A percentile compares a stretch with the other conserved stretches of the same genome.
Conservation (phyloP, 2,888 invertebrate genomes). For the Parnassius orleans region DNA sequence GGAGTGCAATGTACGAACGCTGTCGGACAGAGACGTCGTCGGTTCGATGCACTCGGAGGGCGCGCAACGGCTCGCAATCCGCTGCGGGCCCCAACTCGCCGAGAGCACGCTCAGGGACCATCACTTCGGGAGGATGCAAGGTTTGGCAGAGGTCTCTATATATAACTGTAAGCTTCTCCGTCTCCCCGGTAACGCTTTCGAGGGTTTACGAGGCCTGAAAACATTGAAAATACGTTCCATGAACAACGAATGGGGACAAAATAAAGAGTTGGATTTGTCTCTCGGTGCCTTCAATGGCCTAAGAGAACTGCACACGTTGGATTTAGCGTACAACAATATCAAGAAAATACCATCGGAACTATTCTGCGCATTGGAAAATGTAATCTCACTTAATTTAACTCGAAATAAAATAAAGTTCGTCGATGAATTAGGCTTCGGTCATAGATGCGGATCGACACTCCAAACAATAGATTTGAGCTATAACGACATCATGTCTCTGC, state of each 20-base stretch:
- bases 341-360: conserved; percentile 88
- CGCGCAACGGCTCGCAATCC: conserved; percentile 86
- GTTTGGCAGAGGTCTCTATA: conserved; percentile 88
- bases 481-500: conserved; percentile 88
- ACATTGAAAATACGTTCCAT: conserved; percentile 88
- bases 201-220: conserved; percentile 89
- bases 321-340: conserved; percentile 90
- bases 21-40: conserved; percentile 84
- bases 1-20: conserved; percentile 85
- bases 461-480: conserved; percentile 90
- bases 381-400: conserved; percentile 91
- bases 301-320: conserved; percentile 88
- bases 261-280: conserved; percentile 86
- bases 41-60: conserved; percentile 85
- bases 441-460: conserved; percentile 84
- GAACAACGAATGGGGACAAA: conserved; percentile 88
- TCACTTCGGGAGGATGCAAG: conserved; percentile 87
- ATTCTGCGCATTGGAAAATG: conserved; percentile 89
- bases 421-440: conserved; percentile 86
- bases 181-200: conserved; percentile 88
- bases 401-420: conserved; percentile 90
- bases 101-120: conserved; percentile 89
- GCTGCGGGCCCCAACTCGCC: conserved; percentile 81
- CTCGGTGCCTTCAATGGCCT: conserved; percentile 87
- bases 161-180: conserved; percentile 90